A percentile compares a stretch with the other conserved stretches of the same genome.
phyloP scores from a whole-genome alignment of 2,113 vertebrate genomes.

The Peromyscus polionotus region DNA sequence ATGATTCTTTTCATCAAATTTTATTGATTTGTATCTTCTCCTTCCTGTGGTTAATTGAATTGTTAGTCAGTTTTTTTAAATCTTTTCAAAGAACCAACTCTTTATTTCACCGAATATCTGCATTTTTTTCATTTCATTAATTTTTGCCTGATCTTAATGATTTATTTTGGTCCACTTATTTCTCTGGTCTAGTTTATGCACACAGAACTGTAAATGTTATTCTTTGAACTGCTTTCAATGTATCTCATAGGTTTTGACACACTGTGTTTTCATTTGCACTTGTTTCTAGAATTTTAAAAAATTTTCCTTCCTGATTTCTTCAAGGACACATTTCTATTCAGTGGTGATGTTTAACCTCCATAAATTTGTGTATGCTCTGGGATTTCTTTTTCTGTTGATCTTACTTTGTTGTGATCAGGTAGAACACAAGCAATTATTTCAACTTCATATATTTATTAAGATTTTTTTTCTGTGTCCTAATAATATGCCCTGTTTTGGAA shows the following conservation, averaged over 20 bases:
- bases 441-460: not conserved
- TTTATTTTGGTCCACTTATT: not conserved
- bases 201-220: not conserved
- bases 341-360: not conserved
- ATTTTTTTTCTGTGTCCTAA: not conserved
- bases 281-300: not conserved
- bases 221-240: not conserved
- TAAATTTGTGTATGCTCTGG: too few relatives aligned
- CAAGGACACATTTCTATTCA: not conserved
- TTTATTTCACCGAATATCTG: too few relatives aligned
- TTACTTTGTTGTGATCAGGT: not conserved
- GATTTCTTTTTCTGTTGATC: not conserved
- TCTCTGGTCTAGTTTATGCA: not conserved
- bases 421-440: too few relatives aligned
- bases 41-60: too few relatives aligned
- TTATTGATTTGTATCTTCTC: too few relatives aligned
- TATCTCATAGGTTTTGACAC: not conserved
- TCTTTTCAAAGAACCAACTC: too few relatives aligned
- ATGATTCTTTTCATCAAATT: too few relatives aligned
- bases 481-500: not conserved
- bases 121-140: too few relatives aligned
- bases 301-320: not conserved
- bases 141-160: not conserved
- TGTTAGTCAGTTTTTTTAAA: too few relatives aligned
- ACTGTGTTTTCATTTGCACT: not conserved